These are phyloP conservation scores for Crotalus horridus DNA, from an alignment of 2,113 vertebrate species.

Conservation along the genomic window DNA sequence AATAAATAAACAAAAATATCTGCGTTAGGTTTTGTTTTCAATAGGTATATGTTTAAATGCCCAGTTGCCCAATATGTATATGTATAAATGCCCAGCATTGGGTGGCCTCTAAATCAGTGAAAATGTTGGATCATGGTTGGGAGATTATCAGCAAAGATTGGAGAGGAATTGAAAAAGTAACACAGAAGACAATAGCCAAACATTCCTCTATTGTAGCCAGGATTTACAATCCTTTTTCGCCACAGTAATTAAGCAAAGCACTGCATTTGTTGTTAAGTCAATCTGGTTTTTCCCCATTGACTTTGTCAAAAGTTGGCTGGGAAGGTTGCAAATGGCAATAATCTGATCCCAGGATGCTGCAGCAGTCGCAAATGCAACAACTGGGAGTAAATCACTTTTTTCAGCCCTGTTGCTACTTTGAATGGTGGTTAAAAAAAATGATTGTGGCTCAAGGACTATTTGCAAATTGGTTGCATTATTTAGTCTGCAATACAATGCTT, in stretches of 20 bases:
- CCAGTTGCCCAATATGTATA: background rate
- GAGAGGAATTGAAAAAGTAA: background rate
- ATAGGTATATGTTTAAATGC: background rate
- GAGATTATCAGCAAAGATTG: background rate
- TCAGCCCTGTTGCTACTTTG: too few species aligned
- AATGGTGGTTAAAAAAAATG: too few species aligned
- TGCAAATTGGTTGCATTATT: background rate
- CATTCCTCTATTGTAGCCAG: background rate
- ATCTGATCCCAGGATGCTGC: too few species aligned
- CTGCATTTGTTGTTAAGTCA: too few species aligned
- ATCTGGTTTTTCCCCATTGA: too few species aligned
- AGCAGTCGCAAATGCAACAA: too few species aligned
- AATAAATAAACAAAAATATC: background rate
- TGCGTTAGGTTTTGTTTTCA: background rate
- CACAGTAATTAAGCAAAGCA: too few species aligned
- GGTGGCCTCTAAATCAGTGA: background rate
- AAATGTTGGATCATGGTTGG: background rate
- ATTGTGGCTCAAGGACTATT: too few species aligned
- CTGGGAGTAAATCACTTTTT: too few species aligned
- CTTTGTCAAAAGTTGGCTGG: too few species aligned
- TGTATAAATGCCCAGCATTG: background rate
- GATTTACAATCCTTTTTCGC: background rate
- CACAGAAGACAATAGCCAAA: background rate
- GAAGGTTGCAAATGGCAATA: too few species aligned
- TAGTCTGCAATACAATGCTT: background rate